These are phyloP conservation scores for Chloebia gouldiae DNA, from an alignment of 2,113 vertebrate species.

Conservation along the genomic window DNA sequence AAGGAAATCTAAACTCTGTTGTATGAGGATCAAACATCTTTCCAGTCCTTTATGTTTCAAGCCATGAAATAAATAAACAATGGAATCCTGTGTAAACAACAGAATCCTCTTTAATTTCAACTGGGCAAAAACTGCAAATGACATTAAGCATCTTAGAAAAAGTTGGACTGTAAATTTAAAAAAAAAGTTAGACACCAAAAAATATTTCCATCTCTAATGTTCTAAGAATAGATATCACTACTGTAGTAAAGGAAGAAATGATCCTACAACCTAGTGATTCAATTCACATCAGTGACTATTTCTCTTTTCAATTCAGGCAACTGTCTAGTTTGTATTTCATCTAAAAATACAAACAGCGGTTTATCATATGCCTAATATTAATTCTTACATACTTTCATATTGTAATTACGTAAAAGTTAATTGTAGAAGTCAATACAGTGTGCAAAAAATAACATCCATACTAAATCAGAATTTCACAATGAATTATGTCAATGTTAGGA, in stretches of 20 bases:
- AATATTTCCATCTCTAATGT: background rate
- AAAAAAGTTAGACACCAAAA: background rate
- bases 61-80: background rate
- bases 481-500: conserved; percentile 43
- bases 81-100: background rate
- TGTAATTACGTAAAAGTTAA: conserved; percentile 34
- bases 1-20: background rate
- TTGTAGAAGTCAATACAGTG: conserved; percentile 22
- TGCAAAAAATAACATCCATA: conserved; percentile 54
- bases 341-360: conserved; percentile 20
- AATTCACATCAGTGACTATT: conserved; percentile 4
- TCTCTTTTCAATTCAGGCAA: conserved; percentile 22
- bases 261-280: background rate
- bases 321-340: background rate
- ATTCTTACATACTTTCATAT: conserved; percentile 41
- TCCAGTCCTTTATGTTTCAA: background rate
- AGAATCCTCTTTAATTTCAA: background rate
- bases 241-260: background rate
- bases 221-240: background rate
- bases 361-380: conserved; percentile 32
- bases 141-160: background rate
- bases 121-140: background rate
- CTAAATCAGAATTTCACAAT: conserved; percentile 49
- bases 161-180: background rate
- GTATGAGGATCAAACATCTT: background rate